Base-by-base conservation (phyloP, 2,888 invertebrate species). In the Mesorhabditis sp. region DNA sequence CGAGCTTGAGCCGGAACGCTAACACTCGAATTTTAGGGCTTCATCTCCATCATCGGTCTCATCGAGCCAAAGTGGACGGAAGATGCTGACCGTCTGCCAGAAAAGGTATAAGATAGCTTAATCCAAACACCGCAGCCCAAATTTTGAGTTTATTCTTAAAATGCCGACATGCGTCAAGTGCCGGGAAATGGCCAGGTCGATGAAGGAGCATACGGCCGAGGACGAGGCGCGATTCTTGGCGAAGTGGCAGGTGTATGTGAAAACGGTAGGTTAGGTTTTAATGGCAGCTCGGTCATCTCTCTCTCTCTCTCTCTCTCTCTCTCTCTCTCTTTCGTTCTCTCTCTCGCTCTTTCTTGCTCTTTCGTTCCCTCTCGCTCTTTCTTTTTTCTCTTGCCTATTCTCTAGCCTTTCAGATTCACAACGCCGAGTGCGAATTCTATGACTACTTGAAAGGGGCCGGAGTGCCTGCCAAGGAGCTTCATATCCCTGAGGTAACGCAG, bases 21-120 rank as follows among this genome's bases (percentile, higher is more conserved):
- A 28, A 28, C 28, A 28, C 28, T 28, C 28, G 28, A 28, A 28
- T 28, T 50, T 50, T n/a, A 50, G 58, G 58, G 58, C 2, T 50
- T 50, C n/a, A n/a, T 50, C 58, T 50, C 58, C 58, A n/a, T 50
- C n/a, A n/a, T 50, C n/a, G 58, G 58, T 50, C 58, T 50, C 10
- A 13, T 50, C 7, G 58, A 50, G 58, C 58, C 58, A 50, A 50
- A 50, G 58, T 50, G 58, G 58, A 50, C 58, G 10, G 58, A 50
- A n/a, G 58, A 50, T 50, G 58, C 58, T 10, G 58, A 50, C 10
- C 10, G 7, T 50, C 58, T 50, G 7, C 58, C 58, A n/a, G 58
- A 50, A 50, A 50, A 50, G 58, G 58, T 50, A 50, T 50, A 13
- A 13, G 58, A 1, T 50, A n/a, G 7, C 10, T 50, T 13, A 10